Percentiles rank a stretch among this genome's conserved stretches.
Evolutionary conservation across 1,140 invertebrate genomes (phyloP).

Genomic region (Hypsibius dujardini): DNA sequence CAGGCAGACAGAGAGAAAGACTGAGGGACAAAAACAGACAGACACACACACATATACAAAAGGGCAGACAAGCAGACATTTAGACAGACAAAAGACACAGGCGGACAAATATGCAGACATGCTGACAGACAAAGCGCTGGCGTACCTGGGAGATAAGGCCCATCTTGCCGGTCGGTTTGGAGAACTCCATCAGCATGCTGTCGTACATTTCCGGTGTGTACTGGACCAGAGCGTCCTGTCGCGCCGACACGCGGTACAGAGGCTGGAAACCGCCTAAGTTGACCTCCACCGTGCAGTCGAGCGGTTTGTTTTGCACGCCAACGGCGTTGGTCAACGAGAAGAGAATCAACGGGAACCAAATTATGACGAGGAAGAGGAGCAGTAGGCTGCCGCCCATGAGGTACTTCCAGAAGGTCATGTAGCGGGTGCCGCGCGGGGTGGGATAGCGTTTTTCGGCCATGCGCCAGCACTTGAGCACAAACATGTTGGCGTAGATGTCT

Average conservation of each 20-base stretch:
- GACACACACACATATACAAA: too few species aligned
- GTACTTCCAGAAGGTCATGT: constrained; percentile 64
- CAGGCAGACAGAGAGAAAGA: too few species aligned
- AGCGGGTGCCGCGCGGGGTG: constrained; percentile 62
- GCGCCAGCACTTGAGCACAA: constrained; percentile 78
- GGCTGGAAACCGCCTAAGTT: constrained; percentile 74
- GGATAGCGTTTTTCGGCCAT: constrained; percentile 77
- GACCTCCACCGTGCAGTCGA: constrained; percentile 61
- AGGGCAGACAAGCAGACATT: too few species aligned
- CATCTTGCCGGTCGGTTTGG: too few species aligned
- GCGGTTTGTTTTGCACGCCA: constrained; percentile 65
- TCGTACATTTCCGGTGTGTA: constrained; percentile 23
- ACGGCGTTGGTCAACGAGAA: constrained; percentile 89
- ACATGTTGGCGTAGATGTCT: constrained; percentile 91
- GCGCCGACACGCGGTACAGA: constrained; percentile 48
- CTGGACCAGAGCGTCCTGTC: constrained; percentile 25
- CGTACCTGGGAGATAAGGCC: too few species aligned
- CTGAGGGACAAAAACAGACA: too few species aligned
- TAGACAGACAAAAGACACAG: too few species aligned
- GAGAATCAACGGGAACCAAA: constrained; percentile 90
- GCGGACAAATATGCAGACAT: too few species aligned
- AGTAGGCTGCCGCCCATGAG: constrained; percentile 73
- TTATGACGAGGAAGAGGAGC: constrained; percentile 57
- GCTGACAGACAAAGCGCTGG: too few species aligned
- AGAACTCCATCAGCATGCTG: constrained; percentile 18